phyloP scores from a whole-genome alignment of 2,888 invertebrate genomes.

The Dascillus cervinus region DNA sequence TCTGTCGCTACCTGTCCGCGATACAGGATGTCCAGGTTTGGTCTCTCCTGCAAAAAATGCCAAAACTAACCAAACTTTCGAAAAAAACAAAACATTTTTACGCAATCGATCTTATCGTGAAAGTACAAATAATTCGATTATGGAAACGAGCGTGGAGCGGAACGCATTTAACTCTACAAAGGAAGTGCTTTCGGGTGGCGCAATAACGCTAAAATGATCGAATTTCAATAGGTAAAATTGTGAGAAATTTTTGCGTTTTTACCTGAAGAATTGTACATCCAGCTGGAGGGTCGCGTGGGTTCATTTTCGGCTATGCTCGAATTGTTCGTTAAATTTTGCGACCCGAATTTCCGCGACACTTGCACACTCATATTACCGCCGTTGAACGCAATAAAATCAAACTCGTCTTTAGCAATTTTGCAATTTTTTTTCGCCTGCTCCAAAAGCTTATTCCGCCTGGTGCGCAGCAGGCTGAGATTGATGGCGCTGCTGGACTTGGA shows the following conservation, averaged over 20 bases:
- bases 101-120: too few species aligned
- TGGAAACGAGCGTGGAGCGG: too few species aligned
- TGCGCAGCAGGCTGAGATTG: constrained; percentile 37
- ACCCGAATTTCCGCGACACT: constrained; percentile 25
- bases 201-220: too few species aligned
- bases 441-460: constrained; percentile 33
- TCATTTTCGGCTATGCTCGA: too few species aligned
- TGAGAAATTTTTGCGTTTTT: too few species aligned
- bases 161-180: too few species aligned
- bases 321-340: constrained; percentile 11
- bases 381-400: constrained; percentile 39
- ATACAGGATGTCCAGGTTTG: constrained; percentile 38
- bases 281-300: too few species aligned
- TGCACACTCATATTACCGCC: constrained; percentile 18
- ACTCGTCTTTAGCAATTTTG: constrained; percentile 37
- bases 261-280: too few species aligned
- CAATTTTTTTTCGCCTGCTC: constrained; percentile 32
- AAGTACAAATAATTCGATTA: too few species aligned
- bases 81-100: not conserved
- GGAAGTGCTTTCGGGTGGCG: too few species aligned
- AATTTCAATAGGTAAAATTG: too few species aligned
- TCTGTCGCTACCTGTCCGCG: constrained; percentile 39
- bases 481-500: constrained; percentile 43
- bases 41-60: constrained; percentile 32
- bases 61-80: constrained; percentile 25